phyloP scores from a whole-genome alignment of 2,888 invertebrate genomes.

The Clostera curtula region DNA sequence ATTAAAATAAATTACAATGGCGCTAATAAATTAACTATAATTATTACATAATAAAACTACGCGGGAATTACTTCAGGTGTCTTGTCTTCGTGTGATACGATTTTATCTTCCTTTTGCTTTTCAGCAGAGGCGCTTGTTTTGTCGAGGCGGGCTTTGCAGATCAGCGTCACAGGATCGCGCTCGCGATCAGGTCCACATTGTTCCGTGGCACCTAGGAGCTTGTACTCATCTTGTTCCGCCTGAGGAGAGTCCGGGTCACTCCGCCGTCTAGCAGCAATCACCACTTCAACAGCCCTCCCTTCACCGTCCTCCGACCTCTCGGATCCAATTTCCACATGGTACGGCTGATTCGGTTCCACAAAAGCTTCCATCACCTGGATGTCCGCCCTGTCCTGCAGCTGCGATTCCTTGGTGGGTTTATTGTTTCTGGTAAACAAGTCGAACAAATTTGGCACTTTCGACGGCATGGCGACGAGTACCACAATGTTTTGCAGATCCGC shows the following conservation, averaged over 20 bases:
- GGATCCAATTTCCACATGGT: constrained; percentile 77
- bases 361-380: constrained; percentile 68
- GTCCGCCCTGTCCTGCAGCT: constrained; percentile 55
- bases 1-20: constrained; percentile 31
- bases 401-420: constrained; percentile 24
- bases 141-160: constrained; percentile 40
- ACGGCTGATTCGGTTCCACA: constrained; percentile 80
- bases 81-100: constrained; percentile 8
- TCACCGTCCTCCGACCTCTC: constrained; percentile 36
- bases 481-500: constrained; percentile 85
- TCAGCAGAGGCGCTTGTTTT: constrained; percentile 2
- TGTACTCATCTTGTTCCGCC: constrained; percentile 53
- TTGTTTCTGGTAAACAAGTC: constrained; percentile 26
- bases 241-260: constrained; percentile 31
- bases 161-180: constrained; percentile 80
- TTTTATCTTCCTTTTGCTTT: constrained; percentile 2
- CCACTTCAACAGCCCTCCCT: constrained; percentile 48
- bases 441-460: constrained; percentile 30
- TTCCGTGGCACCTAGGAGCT: constrained; percentile 79
- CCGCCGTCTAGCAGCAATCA: constrained; percentile 49
- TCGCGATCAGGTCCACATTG: constrained; percentile 84
- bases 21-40: constrained; percentile 37
- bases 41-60: constrained; percentile 35
- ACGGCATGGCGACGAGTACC: constrained; percentile 77
- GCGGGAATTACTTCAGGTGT: constrained; percentile 43